Percentiles rank a stretch among this genome's conserved stretches.
phyloP scores from a whole-genome alignment of 2,888 invertebrate genomes.

The Melanophora roralis region DNA sequence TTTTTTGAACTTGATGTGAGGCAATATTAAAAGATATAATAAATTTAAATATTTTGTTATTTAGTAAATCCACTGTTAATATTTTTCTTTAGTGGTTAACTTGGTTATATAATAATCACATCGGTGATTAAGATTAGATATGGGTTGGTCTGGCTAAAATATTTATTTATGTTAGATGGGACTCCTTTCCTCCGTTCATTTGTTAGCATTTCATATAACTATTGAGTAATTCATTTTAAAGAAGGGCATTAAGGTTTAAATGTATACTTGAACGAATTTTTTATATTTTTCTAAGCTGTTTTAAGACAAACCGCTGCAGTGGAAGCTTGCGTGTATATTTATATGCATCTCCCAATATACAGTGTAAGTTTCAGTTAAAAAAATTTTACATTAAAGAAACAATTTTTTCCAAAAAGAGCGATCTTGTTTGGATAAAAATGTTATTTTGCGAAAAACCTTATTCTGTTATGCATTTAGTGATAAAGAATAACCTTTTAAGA shows the following conservation, averaged over 20 bases:
- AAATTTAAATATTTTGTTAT: background rate
- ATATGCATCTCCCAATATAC: no score
- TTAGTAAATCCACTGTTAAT: background rate
- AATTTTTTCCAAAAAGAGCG: no score
- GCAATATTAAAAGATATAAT: no score
- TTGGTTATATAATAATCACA: conserved; percentile 50
- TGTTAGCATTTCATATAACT: no score
- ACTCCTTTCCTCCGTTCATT: background rate
- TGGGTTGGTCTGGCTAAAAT: conserved; percentile 20
- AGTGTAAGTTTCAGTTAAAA: no score
- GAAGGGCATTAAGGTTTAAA: conserved; percentile 56
- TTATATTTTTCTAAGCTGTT: conserved; percentile 10
- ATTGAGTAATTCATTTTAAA: conserved; percentile 40
- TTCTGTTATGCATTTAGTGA: no score
- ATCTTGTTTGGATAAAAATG: no score
- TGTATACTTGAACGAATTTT: conserved; percentile 39
- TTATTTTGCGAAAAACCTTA: no score
- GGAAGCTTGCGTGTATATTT: no score
- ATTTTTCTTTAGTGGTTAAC: background rate
- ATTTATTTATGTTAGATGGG: conserved; percentile 16
- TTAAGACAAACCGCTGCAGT: background rate
- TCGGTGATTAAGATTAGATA: conserved; percentile 57
- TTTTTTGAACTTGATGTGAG: no score
- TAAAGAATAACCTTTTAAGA: no score
- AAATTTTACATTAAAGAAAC: no score